Base-by-base conservation (phyloP, 1,140 invertebrate species). In the Agrypnia vestita region DNA sequence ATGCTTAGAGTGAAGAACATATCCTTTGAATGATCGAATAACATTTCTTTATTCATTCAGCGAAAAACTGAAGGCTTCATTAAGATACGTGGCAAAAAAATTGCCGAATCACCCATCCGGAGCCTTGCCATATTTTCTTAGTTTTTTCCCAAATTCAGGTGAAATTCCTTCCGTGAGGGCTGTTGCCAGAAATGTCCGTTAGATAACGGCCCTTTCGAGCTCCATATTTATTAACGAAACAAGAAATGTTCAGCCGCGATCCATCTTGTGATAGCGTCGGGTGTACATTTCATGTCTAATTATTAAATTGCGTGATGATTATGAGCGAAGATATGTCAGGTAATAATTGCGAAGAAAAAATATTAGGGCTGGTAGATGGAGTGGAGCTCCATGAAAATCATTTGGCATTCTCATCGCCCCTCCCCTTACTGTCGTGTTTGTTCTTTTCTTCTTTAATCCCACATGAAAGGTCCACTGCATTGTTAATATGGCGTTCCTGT, bases 251-350 rank as follows among this genome's bases (percentile, higher is more conserved):
- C 61, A 51, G 61, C 61, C 61, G 61, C 61, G 61, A 64, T 64
- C 61, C 19, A 64, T 64, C 61, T 64, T 64, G 19, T 64, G 61
- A 64, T 64, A 64, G 61, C 61, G 35, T n/a, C 25, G 61, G 61
- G 61, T 64, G 59, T 64, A 64, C 61, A 64, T 64, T 64, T 64
- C 61, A 43, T 43, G 67, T 71, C 44, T 71, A 71, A 71, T 71
- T 71, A 71, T 51, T 71, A 71, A 49, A 51, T 71, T 71, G 67
- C 67, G 67, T 71, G 67, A 71, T 71, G 67, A 64, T 64, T 64
- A 64, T 71, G 67, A 71, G 67, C 47, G 47, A 71, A 47, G 67
- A 71, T 71, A 71, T 71, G 61, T 64, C 61, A 64, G 61, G 19
- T 64, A 25, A n/a, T 64, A 64, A 64, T 64, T 64, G 61, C 61